These are phyloP conservation scores for Tiaroga cobitis DNA, from an alignment of 2,797 vertebrate genomes.

Conservation along the genomic window DNA sequence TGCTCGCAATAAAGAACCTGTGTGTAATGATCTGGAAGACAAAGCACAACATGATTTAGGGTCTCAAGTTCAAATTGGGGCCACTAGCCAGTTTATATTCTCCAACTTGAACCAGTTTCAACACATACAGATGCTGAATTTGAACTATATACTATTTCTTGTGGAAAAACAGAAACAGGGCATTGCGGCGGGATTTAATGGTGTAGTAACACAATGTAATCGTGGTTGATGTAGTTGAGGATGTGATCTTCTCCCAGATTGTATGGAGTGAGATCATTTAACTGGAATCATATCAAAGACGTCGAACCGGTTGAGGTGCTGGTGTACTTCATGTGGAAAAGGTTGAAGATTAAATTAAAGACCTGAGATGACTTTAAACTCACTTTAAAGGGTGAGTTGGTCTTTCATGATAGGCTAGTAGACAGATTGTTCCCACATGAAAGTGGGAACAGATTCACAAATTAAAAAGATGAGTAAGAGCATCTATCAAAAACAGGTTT, in stretches of 20 bases:
- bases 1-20: constrained; percentile 93
- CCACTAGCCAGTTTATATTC: not conserved
- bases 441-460: constrained; percentile 24
- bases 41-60: constrained; percentile 30
- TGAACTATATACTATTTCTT: not conserved
- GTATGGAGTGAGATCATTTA: constrained; percentile 32
- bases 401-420: not conserved
- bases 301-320: constrained; percentile 16
- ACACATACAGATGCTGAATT: constrained; percentile 7
- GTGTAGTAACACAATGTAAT: not conserved
- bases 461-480: constrained; percentile 5
- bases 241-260: not conserved
- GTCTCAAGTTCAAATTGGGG: not conserved
- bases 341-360: constrained; percentile 47
- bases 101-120: not conserved
- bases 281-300: constrained; percentile 20
- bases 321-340: constrained; percentile 35
- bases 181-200: not conserved
- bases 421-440: constrained; percentile 13
- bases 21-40: constrained; percentile 90
- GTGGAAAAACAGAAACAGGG: not conserved
- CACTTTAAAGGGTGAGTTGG: constrained; percentile 14
- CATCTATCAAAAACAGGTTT: not conserved
- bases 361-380: not conserved
- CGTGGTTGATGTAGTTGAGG: not conserved